phyloP scores from a whole-genome alignment of 2,888 invertebrate species.

The Sepioteuthis lessoniana region DNA sequence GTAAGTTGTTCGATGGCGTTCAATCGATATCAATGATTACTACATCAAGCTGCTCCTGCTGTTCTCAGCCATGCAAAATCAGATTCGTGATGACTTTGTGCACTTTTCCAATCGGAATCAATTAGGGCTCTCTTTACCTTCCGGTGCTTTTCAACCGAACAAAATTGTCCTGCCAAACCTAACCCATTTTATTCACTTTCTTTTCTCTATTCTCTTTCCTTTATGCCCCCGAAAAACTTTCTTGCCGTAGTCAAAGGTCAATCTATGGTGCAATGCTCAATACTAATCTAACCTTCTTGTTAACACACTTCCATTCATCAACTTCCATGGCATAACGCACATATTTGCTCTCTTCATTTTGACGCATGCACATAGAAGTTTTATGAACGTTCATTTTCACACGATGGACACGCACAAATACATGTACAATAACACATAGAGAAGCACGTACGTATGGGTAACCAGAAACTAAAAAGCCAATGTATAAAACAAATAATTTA shows the following conservation, averaged over 20 bases:
- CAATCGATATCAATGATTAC: background rate
- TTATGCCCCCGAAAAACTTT: background rate
- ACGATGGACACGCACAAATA: no score
- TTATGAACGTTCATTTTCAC: background rate
- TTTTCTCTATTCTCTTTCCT: background rate
- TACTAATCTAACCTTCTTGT: conserved; percentile 33
- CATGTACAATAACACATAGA: background rate
- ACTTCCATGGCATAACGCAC: background rate
- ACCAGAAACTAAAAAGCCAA: background rate
- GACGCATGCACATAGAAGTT: background rate
- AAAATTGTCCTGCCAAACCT: background rate
- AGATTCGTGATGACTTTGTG: conserved; percentile 16
- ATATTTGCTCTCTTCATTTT: background rate
- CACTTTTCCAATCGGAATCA: background rate
- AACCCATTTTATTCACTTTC: background rate
- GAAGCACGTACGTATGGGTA: background rate
- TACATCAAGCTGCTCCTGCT: background rate
- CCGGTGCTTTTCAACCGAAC: conserved; percentile 11
- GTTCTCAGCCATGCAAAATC: background rate
- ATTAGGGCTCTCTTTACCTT: background rate
- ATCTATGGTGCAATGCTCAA: background rate
- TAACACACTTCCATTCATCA: background rate
- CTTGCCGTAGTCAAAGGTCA: background rate
- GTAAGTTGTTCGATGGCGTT: background rate
- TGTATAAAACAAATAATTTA: background rate